Percentiles rank a stretch among this genome's conserved stretches.
phyloP scores from a whole-genome alignment of 2,797 vertebrate species.

The Prunella strophiata region DNA sequence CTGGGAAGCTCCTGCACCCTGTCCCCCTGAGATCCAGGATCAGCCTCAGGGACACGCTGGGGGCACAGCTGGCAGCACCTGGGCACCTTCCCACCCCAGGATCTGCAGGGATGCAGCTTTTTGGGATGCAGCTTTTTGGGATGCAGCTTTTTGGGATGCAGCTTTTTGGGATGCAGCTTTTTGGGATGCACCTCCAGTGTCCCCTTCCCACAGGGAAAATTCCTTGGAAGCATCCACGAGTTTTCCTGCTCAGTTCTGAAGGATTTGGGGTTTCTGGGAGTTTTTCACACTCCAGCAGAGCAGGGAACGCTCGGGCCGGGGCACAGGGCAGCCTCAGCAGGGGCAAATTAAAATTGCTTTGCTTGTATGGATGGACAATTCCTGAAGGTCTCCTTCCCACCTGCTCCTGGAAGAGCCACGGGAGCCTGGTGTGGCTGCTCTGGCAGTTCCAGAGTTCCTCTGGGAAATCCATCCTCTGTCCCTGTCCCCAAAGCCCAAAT shows the following conservation, averaged over 20 bases:
- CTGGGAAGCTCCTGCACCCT: fast-evolving
- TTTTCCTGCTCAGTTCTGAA: background rate
- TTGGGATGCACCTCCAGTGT: background rate
- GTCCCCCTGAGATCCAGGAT: background rate
- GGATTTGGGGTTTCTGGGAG: background rate
- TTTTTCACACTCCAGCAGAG: background rate
- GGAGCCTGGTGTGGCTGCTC: background rate
- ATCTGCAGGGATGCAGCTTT: background rate
- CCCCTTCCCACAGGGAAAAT: background rate
- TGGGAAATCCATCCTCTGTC: background rate
- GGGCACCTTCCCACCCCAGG: background rate
- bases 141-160: background rate
- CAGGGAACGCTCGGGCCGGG: background rate
- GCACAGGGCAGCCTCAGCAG: background rate
- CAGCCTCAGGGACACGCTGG: background rate
- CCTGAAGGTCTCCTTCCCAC: background rate
- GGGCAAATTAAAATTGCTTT: background rate
- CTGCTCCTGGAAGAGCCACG: fast-evolving
- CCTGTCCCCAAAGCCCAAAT: fast-evolving
- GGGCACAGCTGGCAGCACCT: background rate
- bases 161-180: background rate
- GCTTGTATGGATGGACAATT: fast-evolving
- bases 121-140: background rate
- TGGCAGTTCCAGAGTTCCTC: background rate
- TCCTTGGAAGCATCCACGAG: background rate